Percentiles rank a stretch among this genome's conserved stretches.
phyloP scores from a whole-genome alignment of 2,888 invertebrate genomes.

The Sminthurides aquaticus region DNA sequence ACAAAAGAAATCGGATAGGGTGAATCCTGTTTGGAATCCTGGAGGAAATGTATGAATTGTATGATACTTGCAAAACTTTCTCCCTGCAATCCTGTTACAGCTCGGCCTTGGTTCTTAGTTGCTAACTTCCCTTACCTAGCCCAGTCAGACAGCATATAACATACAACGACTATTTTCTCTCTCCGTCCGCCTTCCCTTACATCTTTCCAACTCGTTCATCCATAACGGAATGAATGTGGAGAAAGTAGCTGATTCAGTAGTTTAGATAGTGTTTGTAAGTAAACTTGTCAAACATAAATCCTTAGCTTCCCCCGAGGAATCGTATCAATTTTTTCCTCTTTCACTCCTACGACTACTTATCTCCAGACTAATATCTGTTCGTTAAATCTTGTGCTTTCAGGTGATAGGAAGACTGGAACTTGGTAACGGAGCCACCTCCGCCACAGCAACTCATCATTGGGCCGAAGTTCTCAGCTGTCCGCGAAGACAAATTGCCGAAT shows the following conservation, averaged over 20 bases:
- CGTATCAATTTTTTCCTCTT: too few relatives aligned
- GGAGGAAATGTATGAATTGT: too few relatives aligned
- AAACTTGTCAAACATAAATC: background rate
- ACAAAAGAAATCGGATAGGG: too few relatives aligned
- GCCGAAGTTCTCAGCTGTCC: constrained; percentile 95
- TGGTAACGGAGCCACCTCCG: constrained; percentile 65
- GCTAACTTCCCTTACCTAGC: too few relatives aligned
- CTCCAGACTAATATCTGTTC: background rate
- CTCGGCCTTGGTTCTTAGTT: too few relatives aligned
- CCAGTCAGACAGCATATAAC: too few relatives aligned
- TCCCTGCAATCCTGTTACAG: too few relatives aligned
- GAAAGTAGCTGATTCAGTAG: background rate
- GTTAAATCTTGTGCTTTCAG: constrained; percentile 51
- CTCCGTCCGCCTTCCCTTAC: too few relatives aligned
- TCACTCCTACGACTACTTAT: background rate
- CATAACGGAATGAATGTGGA: background rate
- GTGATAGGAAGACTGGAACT: constrained; percentile 92
- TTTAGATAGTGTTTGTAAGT: background rate
- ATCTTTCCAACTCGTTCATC: background rate
- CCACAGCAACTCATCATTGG: constrained; percentile 89
- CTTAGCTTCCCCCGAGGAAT: too few relatives aligned
- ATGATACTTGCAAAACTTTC: too few relatives aligned
- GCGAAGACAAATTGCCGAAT: constrained; percentile 95
- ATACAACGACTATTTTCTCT: too few relatives aligned
- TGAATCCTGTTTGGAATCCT: too few relatives aligned